These are phyloP conservation scores for Saimiri boliviensis DNA, from an alignment of 2,113 vertebrate genomes.

Conservation along the genomic window DNA sequence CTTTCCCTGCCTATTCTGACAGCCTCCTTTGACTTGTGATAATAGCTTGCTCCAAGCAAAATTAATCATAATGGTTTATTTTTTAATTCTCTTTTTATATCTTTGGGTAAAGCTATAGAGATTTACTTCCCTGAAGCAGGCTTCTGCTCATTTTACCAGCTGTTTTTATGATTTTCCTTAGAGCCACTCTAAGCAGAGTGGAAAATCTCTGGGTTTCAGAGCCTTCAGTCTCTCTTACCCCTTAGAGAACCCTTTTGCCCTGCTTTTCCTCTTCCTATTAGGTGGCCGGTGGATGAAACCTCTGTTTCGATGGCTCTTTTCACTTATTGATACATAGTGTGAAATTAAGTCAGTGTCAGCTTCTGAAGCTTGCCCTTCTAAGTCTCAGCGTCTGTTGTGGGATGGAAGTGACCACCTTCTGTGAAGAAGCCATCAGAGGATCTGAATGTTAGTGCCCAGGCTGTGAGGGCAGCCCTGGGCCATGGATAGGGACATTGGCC, in stretches of 20 bases:
- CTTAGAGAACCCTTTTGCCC: not conserved
- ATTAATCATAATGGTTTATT: not conserved
- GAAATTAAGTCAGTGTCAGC: accelerated
- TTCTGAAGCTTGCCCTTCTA: not conserved
- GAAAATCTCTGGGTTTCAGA: not conserved
- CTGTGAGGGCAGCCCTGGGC: not conserved
- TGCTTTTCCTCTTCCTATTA: not conserved
- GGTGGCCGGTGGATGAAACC: not conserved
- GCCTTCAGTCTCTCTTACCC: accelerated
- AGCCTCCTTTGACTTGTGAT: not conserved
- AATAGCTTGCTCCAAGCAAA: not conserved
- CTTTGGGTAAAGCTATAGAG: not conserved
- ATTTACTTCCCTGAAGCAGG: not conserved
- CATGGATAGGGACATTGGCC: not conserved
- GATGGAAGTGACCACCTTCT: not conserved
- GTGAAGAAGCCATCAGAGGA: not conserved
- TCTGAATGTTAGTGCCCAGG: not conserved
- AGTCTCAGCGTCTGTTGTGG: not conserved
- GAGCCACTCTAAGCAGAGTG: accelerated
- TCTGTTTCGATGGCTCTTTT: not conserved
- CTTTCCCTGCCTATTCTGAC: not conserved
- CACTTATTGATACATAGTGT: accelerated
- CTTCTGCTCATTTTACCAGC: not conserved
- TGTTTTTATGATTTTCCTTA: not conserved
- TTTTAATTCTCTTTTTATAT: not conserved